Conservation (phyloP, 2,797 vertebrate genomes). For the Cynopterus sphinx region DNA sequence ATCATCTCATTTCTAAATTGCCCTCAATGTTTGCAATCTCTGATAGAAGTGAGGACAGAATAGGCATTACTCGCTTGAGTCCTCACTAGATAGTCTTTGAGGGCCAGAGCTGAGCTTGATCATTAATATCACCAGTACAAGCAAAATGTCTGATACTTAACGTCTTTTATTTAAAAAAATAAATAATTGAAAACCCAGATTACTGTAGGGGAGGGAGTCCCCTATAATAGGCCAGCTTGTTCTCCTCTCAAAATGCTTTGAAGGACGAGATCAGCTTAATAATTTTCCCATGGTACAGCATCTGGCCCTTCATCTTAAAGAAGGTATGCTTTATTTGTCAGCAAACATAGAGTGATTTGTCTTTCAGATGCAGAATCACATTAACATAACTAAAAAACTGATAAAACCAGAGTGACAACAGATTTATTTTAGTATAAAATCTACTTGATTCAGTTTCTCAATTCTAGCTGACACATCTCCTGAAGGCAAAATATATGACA, state of each 20-base stretch:
- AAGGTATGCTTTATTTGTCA: neutral
- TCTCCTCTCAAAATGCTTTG: neutral
- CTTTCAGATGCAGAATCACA: neutral
- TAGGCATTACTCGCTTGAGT: neutral
- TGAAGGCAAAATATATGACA: conserved; percentile 8
- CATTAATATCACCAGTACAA: neutral
- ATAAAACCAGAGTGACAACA: neutral
- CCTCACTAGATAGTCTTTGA: neutral
- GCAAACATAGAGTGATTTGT: neutral
- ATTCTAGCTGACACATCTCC: neutral
- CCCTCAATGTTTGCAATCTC: neutral
- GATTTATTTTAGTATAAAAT: conserved; percentile 51
- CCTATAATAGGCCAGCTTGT: neutral
- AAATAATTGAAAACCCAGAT: neutral
- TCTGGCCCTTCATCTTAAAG: neutral
- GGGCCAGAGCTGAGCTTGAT: neutral
- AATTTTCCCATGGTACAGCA: neutral
- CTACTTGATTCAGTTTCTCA: neutral
- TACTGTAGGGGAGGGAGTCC: neutral
- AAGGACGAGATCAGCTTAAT: neutral
- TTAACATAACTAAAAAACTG: neutral
- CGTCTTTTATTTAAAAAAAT: neutral
- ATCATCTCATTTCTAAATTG: neutral
- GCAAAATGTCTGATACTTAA: neutral
- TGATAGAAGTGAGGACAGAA: neutral